Conservation (phyloP, 2,797 vertebrate species). For the Geotria australis region DNA sequence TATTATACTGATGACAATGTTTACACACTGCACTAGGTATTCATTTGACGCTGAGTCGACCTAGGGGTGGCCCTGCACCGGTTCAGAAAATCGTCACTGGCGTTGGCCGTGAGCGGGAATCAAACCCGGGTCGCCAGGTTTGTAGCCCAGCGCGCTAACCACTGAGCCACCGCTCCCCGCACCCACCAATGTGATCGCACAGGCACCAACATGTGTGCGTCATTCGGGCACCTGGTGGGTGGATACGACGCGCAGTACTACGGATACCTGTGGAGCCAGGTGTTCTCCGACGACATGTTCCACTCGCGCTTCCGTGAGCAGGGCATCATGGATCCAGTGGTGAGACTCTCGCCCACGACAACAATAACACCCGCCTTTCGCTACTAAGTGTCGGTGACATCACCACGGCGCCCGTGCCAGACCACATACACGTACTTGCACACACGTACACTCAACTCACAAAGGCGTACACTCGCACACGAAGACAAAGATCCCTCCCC, state of each 20-base stretch:
- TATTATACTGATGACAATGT: no score
- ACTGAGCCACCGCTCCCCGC: neutral
- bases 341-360: conserved; percentile 7
- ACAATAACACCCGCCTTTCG: neutral
- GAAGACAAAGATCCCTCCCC: no score
- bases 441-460: no score
- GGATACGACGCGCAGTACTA: conserved; percentile 93
- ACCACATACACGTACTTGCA: conserved; percentile 6
- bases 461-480: conserved; percentile 2
- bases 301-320: conserved; percentile 65
- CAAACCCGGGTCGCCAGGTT: no score
- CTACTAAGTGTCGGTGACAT: no score
- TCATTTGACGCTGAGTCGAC: no score
- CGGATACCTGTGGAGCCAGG: conserved; percentile 87
- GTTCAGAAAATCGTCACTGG: no score
- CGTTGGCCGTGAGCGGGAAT: no score
- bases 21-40: no score
- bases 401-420: conserved; percentile 1
- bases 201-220: conserved; percentile 90
- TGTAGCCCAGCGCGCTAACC: no score
- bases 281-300: conserved; percentile 96
- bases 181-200: neutral
- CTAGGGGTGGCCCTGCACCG: no score
- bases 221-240: conserved; percentile 70
- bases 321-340: conserved; percentile 62